Evolutionary conservation across 92 coral and sea anemone species (phyloP), one percentile per base, ranked within the genome.

Genomic region (Phenganax marumi): DNA sequence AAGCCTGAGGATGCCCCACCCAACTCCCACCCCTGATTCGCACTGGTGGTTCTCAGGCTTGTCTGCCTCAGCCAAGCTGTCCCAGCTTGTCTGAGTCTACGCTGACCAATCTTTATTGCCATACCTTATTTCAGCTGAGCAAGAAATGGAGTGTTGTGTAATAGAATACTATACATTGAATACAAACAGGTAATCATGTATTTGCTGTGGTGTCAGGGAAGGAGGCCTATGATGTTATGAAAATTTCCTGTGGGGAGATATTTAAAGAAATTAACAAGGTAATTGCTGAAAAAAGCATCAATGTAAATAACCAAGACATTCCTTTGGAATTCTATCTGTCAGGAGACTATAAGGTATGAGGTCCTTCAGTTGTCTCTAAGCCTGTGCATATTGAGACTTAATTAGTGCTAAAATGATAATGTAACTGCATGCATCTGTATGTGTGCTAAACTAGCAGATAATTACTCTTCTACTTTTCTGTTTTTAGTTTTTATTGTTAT

Each of bases 301-400:
- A 75, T 49, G 87, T 84, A 48, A 74, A 84, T 24, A 43, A 43
- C 10, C 25, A 84, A 62, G 75, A 84, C 61, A 63, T 84, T 8
- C 81, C 87, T 49, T 52, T 62, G 76, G 82, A 75, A 0, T 73
- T 74, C 19, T 83, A 43, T 56, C 10, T 82, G 10, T 82, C 86
- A 39, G 86, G 86, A 6, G 86, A 82, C 70, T 82, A 82, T 22
- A 82, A 82, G 86, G 86, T 80, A 55, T 64, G 55, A 62, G 18
- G 16, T 57, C 64, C 21, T 6, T 11, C 64, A 57, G 64, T 9
- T 11, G 64, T 17, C 9, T 57, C 18, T 22, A 17, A 57, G 18
- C 12, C 12, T 57, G 64, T 57, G 12, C 64, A 6, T 57, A 57
- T 17, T 17, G 18, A 57, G 64, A 11, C 64, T 11, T 22, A n/a